These are phyloP conservation scores for Sebastes fasciatus DNA, from an alignment of 2,113 vertebrate species.

Conservation along the genomic window DNA sequence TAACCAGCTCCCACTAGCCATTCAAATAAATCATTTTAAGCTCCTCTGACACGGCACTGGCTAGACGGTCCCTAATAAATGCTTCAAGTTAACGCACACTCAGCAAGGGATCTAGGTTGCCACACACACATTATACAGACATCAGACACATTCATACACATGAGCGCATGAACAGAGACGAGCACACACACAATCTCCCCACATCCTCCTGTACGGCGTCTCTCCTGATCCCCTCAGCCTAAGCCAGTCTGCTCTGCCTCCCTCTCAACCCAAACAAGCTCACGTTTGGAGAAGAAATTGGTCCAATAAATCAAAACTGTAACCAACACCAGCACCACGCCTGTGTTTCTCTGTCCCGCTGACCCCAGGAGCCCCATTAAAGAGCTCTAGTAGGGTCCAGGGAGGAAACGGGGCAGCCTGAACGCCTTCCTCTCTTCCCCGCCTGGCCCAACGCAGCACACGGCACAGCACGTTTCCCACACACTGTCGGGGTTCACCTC, in stretches of 20 bases:
- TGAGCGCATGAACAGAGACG: conserved; percentile 51
- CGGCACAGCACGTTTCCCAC: conserved; percentile 82
- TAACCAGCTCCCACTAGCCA: conserved; percentile 62
- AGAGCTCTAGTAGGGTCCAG: conserved; percentile 32
- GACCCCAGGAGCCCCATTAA: conserved; percentile 71
- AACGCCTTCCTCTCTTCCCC: conserved; percentile 53
- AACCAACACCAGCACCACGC: conserved; percentile 65
- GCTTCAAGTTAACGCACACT: conserved; percentile 62
- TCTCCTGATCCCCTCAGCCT: conserved; percentile 71
- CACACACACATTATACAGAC: conserved; percentile 62
- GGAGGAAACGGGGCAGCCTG: conserved; percentile 59
- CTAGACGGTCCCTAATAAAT: conserved; percentile 77
- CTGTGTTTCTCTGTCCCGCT: conserved; percentile 59
- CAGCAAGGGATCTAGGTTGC: conserved; percentile 60
- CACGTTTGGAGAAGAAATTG: conserved; percentile 74
- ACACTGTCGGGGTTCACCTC: conserved; percentile 78
- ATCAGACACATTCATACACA: conserved; percentile 61
- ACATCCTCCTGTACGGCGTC: conserved; percentile 72
- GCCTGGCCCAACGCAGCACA: conserved; percentile 25
- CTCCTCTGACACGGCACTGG: conserved; percentile 57
- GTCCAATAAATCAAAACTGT: conserved; percentile 79
- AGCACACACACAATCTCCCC: conserved; percentile 54
- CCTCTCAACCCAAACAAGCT: conserved; percentile 72
- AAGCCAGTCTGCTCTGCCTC: conserved; percentile 67
- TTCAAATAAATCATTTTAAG: conserved; percentile 75